Evolutionary conservation across 2,888 invertebrate genomes (phyloP), one percentile per base, ranked within the genome.

Genomic region (Drosophila limbata): DNA sequence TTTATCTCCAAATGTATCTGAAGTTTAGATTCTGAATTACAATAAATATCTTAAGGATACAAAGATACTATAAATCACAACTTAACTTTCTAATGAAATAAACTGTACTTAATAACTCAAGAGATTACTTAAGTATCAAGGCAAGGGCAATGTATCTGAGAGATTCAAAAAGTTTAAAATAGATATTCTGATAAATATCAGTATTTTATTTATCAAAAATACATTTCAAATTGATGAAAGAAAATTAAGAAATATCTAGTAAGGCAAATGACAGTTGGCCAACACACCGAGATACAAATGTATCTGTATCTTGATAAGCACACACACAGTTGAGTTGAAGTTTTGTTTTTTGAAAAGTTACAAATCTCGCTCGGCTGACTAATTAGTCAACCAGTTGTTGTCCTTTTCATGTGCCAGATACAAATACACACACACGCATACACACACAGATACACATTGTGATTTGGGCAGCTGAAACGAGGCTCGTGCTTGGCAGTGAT

Each of bases 401-500:
- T 55, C 73, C 61, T 73, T 81, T 80, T 73, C 62, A 51, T 50
- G 51, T 31, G 42, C 8, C 55, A 55, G 42, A 61, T 31, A 51
- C 53, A 25, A 15, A 63, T 39, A 45, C 48, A 17, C 51, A 47
- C 42, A 63, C 31, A 53, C 51, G 61, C 40, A 51, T 19, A 61
- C 37, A 45, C 52, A 56, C 39, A 59, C 42, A 25, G 33, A 21
- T 25, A 61, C 45, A 28, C 33, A 48, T 25, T 56, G 9, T 39
- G 35, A 33, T 25, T 47, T 8, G 39, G 50, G 44, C 79, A 84
- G 78, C 84, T 84, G 80, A 64, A 65, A 31, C 63, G 31, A 50
- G 50, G 33, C 70, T 80, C 74, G 74, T 87, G 84, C 57, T 84
- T 73, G 68, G 73, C 79, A 84, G 85, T 75, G 78, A 84, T 81